Evolutionary conservation across 2,888 invertebrate genomes (phyloP), one percentile per base, ranked within the genome.

Genomic region (Platerodrilus igneus): DNA sequence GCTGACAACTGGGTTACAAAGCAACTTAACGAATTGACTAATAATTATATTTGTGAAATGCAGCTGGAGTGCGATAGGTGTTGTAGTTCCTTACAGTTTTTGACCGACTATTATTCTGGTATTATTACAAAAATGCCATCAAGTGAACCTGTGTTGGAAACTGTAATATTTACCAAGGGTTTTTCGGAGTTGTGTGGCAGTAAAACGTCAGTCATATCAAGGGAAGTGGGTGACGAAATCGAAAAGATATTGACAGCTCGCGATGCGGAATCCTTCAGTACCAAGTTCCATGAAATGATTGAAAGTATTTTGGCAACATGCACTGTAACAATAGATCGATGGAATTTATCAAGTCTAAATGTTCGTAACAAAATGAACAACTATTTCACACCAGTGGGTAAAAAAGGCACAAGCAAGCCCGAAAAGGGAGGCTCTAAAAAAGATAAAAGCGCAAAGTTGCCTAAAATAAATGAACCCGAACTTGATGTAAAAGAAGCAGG

Each of bases 51-150:
- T 27, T 73, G 70, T 2, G 71, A 74, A 26, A 67, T 78, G 65
- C 79, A 81, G 59, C 55, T 74, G n/a, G 82, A 83, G 65, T 31
- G 77, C 7, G 79, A 81, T 54, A 69, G 80, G 28, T 67, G 71
- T 66, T 63, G 66, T 11, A 66, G 69, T 41, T 68, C 67, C 3
- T 29, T 69, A 10, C 65, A 66, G 29, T 49, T 74, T 4, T 26
- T 73, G 2, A 62, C 64, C 8, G 72, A 73, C 52, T 74, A 73
- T 53, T 74, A 71, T 41, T 50, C 52, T 1, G 61, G 61, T 0
- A 58, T 66, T 50, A 52, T 67, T 8, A 62, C 59, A 0, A 56
- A 75, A 66, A 55, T 66, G n/a, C 57, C 74, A 2, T 69, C 69
- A 32, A 73, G 74, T 46, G 73, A 73, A 49, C 69, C 70, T 37